Evolutionary conservation across 23 tunicate species (phyloP).

Genomic region (Corella eumyota): DNA sequence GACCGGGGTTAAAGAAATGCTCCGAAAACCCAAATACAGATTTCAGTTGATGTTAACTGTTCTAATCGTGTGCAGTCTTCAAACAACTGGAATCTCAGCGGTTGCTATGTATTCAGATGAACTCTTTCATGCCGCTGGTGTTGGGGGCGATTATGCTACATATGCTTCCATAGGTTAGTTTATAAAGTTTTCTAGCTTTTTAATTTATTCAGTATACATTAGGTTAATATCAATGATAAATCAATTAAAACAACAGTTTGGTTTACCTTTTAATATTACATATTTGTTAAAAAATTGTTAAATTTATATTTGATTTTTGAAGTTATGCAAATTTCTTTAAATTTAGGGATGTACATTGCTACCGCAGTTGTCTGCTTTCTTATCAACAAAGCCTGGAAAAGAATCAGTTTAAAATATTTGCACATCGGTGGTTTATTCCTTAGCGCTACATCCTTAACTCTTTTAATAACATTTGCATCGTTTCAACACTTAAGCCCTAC

Average conservation of each 20-base stretch:
- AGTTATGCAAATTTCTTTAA: conserved; percentile 15
- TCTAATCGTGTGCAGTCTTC: conserved; percentile 4
- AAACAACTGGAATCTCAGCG: conserved; percentile 10
- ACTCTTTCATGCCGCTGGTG: conserved; percentile 12
- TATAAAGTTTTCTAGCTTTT: not conserved
- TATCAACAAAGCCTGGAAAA: not conserved
- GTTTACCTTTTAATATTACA: too few species aligned
- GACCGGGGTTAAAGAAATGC: conserved; percentile 7
- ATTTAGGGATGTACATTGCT: not conserved
- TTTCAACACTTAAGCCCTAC: not conserved
- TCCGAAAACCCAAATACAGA: conserved; percentile 15
- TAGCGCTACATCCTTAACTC: not conserved
- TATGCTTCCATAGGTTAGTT: conserved; percentile 24
- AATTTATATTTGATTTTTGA: too few species aligned
- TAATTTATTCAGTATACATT: too few species aligned
- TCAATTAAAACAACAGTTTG: too few species aligned
- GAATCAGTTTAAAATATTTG: not conserved
- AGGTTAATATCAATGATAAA: too few species aligned
- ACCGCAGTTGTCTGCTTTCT: not conserved
- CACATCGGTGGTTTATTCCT: not conserved
- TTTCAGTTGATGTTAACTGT: conserved; percentile 10
- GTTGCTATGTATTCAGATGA: conserved; percentile 10
- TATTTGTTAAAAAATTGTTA: too few species aligned
- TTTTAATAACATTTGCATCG: not conserved
- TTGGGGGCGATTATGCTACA: conserved; percentile 1